A percentile compares a stretch with the other conserved stretches of the same genome.
Evolutionary conservation across 2,113 vertebrate genomes (phyloP).

Genomic region (Aphyosemion australe): DNA sequence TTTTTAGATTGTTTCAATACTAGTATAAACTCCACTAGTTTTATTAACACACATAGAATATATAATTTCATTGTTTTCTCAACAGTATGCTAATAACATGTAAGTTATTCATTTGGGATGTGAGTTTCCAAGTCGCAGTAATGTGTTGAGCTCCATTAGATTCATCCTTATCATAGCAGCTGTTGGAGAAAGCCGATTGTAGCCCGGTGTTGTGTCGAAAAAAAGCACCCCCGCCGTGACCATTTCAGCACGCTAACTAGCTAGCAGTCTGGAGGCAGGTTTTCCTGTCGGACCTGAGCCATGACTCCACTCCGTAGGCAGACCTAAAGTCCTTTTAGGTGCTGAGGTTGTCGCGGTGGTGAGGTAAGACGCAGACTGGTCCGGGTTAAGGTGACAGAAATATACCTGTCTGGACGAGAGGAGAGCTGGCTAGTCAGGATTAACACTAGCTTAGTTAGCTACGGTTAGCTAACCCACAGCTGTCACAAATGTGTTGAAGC

Average conservation of each 20-base stretch:
- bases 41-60: not conserved
- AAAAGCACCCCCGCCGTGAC: conserved; percentile 3
- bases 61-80: not conserved
- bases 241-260: conserved; percentile 41
- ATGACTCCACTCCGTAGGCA: conserved; percentile 15
- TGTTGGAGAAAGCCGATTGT: conserved; percentile 38
- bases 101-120: not conserved
- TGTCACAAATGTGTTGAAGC: conserved; percentile 18
- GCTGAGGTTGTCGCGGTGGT: conserved; percentile 8
- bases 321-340: conserved; percentile 4
- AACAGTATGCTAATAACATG: not conserved
- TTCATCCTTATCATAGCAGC: conserved; percentile 42
- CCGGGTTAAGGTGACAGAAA: conserved; percentile 43
- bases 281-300: conserved; percentile 14
- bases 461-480: conserved; percentile 30
- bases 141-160: conserved; percentile 13
- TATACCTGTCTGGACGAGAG: conserved; percentile 21
- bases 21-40: no score
- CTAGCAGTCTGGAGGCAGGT: conserved; percentile 31
- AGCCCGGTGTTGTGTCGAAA: conserved; percentile 30
- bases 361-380: conserved; percentile 61
- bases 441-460: conserved; percentile 57
- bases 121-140: not conserved
- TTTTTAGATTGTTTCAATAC: not conserved
- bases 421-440: conserved; percentile 44